phyloP scores from a whole-genome alignment of 2,797 vertebrate genomes.

The Danio tinwini region DNA sequence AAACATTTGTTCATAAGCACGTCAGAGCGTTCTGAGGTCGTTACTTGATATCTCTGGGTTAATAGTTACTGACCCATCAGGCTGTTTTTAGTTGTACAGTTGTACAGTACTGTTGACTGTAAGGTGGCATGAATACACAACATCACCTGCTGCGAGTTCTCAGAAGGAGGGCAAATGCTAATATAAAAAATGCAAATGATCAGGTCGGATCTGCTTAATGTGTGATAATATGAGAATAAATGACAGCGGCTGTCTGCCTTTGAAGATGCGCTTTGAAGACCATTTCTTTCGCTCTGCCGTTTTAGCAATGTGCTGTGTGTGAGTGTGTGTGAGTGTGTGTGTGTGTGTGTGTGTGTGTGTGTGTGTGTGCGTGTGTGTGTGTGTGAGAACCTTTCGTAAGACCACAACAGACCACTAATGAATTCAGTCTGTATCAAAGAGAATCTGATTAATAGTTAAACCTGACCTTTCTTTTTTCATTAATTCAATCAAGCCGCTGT shows the following conservation, averaged over 20 bases:
- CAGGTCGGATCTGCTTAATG: constrained; percentile 48
- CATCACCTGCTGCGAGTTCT: background rate
- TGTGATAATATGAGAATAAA: constrained; percentile 65
- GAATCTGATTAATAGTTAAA: constrained; percentile 61
- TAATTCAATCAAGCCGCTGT: background rate
- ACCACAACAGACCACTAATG: constrained; percentile 64
- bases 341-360: too few relatives aligned
- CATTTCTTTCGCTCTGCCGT: constrained; percentile 68
- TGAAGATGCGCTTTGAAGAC: constrained; percentile 74
- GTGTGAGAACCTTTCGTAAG: constrained; percentile 63
- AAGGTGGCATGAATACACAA: background rate
- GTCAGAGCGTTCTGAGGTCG: background rate
- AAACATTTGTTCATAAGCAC: background rate
- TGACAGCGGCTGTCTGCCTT: constrained; percentile 66
- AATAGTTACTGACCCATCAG: background rate
- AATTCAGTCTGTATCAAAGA: constrained; percentile 61
- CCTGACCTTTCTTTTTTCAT: constrained; percentile 27
- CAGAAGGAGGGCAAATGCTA: constrained; percentile 24
- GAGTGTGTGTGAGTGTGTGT: too few relatives aligned
- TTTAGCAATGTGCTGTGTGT: background rate
- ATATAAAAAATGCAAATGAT: constrained; percentile 56
- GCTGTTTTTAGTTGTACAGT: background rate
- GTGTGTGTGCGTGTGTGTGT: too few relatives aligned
- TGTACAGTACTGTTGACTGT: background rate
- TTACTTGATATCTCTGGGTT: too few relatives aligned